Evolutionary conservation across 2,113 vertebrate species (phyloP).

Genomic region (Butorides virescens): DNA sequence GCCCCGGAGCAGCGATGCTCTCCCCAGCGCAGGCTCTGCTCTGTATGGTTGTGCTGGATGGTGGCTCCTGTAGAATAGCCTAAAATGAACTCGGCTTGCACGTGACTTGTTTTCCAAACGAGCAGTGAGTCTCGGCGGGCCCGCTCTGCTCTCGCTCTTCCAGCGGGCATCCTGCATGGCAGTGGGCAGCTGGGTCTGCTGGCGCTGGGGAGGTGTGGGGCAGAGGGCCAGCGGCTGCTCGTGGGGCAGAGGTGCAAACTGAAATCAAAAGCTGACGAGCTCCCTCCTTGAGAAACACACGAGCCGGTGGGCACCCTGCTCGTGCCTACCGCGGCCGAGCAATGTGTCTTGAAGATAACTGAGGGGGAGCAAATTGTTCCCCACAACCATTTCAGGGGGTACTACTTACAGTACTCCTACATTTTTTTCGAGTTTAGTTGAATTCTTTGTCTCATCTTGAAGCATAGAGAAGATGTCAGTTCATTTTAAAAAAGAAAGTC

Average conservation of each 20-base stretch:
- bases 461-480: not conserved
- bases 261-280: conserved; percentile 32
- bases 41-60: not conserved
- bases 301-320: not conserved
- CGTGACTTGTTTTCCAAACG: conserved; percentile 52
- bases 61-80: conserved; percentile 41
- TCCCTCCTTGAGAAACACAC: not conserved
- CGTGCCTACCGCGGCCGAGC: not conserved
- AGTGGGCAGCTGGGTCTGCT: not conserved
- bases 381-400: not conserved
- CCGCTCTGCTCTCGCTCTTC: not conserved
- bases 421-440: not conserved
- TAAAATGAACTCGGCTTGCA: conserved; percentile 51
- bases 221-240: not conserved
- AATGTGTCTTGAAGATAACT: not conserved
- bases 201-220: not conserved
- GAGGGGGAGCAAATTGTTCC: not conserved
- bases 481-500: conserved; percentile 42
- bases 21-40: not conserved
- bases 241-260: not conserved
- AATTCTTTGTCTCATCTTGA: not conserved
- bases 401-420: not conserved
- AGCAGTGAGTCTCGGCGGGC: not conserved
- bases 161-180: not conserved
- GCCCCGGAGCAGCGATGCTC: not conserved